These are phyloP conservation scores for Stylophora pistillata DNA, from an alignment of 64 coral and sea anemone genomes.

Conservation along the genomic window DNA sequence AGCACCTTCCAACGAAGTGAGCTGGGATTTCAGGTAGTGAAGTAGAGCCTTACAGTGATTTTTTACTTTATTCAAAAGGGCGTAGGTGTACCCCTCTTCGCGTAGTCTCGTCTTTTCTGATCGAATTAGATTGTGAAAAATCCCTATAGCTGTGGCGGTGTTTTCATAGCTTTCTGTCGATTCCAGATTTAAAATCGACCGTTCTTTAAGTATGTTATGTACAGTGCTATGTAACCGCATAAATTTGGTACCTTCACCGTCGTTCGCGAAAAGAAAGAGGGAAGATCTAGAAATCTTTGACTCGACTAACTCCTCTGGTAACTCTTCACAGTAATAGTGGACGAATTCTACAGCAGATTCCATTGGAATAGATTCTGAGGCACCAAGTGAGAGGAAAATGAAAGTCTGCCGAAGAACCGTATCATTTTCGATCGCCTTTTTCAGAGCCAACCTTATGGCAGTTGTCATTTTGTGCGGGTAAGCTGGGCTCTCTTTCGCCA, in stretches of 20 bases:
- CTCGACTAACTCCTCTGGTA: background rate
- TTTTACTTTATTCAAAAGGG: background rate
- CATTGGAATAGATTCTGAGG: background rate
- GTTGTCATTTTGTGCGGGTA: background rate
- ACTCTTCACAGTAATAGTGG: background rate
- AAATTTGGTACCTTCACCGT: background rate
- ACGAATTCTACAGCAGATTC: background rate
- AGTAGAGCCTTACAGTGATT: background rate
- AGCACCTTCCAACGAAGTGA: background rate
- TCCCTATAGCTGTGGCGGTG: background rate
- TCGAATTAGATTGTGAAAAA: background rate
- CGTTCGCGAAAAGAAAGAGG: background rate
- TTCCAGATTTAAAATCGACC: background rate
- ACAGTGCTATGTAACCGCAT: background rate
- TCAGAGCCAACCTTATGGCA: background rate
- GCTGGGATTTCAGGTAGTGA: background rate
- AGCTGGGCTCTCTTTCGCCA: background rate
- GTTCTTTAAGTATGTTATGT: background rate
- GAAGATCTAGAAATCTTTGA: background rate
- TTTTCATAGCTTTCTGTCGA: background rate
- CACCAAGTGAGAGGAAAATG: background rate
- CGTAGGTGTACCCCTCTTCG: background rate
- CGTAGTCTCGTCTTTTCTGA: background rate
- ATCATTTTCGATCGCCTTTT: background rate
- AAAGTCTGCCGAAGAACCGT: background rate